phyloP scores from a whole-genome alignment of 2,113 vertebrate species.

The Psittacus erithacus region DNA sequence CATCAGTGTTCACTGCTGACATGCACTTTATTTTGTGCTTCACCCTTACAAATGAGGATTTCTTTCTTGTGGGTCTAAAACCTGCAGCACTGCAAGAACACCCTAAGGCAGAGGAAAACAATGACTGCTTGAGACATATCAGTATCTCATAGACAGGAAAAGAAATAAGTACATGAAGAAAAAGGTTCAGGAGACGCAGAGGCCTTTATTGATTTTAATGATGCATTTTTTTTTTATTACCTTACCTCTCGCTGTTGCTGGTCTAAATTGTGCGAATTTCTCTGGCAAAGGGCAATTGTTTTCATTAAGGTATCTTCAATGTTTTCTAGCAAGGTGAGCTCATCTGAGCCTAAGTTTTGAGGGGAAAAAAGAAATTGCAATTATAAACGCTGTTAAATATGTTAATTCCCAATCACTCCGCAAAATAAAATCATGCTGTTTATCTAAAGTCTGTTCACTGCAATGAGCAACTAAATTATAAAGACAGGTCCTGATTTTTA shows the following conservation, averaged over 20 bases:
- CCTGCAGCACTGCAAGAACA: neutral
- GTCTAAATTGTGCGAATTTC: constrained; percentile 86
- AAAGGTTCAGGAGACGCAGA: neutral
- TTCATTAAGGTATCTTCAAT: constrained; percentile 82
- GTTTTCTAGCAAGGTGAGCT: constrained; percentile 61
- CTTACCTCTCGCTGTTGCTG: constrained; percentile 91
- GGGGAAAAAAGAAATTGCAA: neutral
- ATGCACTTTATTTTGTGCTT: neutral
- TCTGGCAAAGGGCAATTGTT: constrained; percentile 88
- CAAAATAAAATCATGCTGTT: neutral
- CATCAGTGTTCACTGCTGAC: neutral
- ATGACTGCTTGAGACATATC: neutral
- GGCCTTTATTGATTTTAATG: neutral
- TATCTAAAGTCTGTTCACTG: neutral
- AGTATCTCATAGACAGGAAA: neutral
- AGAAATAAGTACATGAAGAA: neutral
- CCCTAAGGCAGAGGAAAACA: neutral
- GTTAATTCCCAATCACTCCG: neutral
- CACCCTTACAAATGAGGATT: neutral
- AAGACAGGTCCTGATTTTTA: neutral
- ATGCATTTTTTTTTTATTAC: neutral
- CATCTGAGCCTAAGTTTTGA: constrained; percentile 24
- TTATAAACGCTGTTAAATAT: neutral
- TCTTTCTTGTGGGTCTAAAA: neutral
- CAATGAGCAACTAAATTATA: neutral